Evolutionary conservation across 2,113 vertebrate genomes (phyloP), one percentile per base, ranked within the genome.

Genomic region (Dendrocopos noguchii): DNA sequence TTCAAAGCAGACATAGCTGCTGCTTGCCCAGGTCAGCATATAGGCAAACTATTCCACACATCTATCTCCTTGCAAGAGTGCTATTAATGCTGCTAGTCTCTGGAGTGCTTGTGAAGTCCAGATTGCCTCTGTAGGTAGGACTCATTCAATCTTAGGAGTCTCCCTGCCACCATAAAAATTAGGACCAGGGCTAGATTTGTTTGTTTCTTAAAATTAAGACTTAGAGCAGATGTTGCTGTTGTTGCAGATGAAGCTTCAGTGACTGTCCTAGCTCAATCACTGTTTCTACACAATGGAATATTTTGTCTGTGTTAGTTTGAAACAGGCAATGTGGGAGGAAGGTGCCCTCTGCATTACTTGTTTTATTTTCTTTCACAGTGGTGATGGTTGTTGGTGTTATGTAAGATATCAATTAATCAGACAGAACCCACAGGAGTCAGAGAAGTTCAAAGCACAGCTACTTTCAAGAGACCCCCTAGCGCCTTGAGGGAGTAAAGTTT

Each of bases 361-460:
- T 66, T 93, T 92, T 36, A 46, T 81, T 92, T 93, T 84, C 50
- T 93, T 82, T 53, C 2, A 1, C 28, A 64, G 44, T 66, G 52
- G 19, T 36, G 56, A 42, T 87, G 63, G 56, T 77, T 2, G 4
- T 15, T 71, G 36, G 47, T 70, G 81, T 87, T 89, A 80, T 64
- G 79, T 82, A 91, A 93, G 92, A 57, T 74, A 76, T 56, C 56
- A 61, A 1, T 76, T 87, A 63, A 63, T 71, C 74, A 80, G 52
- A 33, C n/a, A 53, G 67, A 84, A 76, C 59, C 55, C 74, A 59
- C 28, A 73, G 70, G 61, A 95, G 29, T 61, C 28, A 39, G 74
- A n/a, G 56, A 80, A 82, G 74, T 87, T 95, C 78, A 84, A 79
- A 84, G 91, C 66, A 78, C 29, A 91, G 60, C 67, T 87, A 46